Base-by-base conservation (phyloP, 2,113 vertebrate species). In the Eretmochelys imbricata region DNA sequence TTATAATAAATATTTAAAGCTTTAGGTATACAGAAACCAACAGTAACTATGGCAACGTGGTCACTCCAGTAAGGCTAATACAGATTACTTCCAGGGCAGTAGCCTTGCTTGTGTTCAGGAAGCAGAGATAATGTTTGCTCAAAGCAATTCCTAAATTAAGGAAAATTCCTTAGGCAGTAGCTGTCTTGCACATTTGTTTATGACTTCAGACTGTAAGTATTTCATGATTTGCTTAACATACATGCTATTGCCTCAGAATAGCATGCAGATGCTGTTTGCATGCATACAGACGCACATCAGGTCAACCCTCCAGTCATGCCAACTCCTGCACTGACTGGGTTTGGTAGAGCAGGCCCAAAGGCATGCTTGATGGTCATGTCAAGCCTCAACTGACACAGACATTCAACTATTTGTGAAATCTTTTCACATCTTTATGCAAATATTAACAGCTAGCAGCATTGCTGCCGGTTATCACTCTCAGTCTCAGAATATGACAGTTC, bases 21-120 rank as follows among this genome's bases (percentile, higher is more conserved):
- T 97, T 93, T 97, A 98, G 94, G 95, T 96, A 96, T 16, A 91
- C 89, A 93, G 95, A 96, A 96, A 88, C 94, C 97, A 98, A 95
- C 54, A 85, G 98, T 99, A 98, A 94, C 98, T 97, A 98, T 98
- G 98, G 98, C 97, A 99, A 98, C 98, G 19, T 95, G 96, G 93
- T 95, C 97, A 97, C 97, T 98, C 97, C 97, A 98, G 84, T 94
- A 97, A 95, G 95, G 94, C 97, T 96, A 97, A 98, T 97, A 94
- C 97, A 97, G 93, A 98, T 98, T 98, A 98, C 95, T 98, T 98
- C 98, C 96, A 98, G 98, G 97, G 98, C 97, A 98, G 84, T 98
- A 97, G 97, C 95, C 97, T 97, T 97, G 96, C 95, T 97, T 96
- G 97, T 98, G 97, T 96, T 98, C 98, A 97, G 96, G 97, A 96